Evolutionary conservation across 2,888 invertebrate species (phyloP).

Genomic region (Phlogophora meticulosa): DNA sequence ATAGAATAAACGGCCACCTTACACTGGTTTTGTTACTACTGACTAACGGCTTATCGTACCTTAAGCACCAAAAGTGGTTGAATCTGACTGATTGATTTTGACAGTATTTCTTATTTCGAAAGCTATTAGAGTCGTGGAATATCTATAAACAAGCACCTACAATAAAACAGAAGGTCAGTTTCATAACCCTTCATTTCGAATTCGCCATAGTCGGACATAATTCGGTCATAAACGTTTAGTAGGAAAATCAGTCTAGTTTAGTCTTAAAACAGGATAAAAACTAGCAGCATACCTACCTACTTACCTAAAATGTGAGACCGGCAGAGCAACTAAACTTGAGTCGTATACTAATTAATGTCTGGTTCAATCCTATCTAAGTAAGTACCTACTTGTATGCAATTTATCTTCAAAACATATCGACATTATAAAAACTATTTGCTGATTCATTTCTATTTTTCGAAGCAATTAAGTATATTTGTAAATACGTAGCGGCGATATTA

Average conservation of each 20-base stretch:
- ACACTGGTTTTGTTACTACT: too few species aligned
- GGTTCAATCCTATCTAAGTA: conserved; percentile 1
- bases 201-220: not conserved
- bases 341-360: conserved; percentile 32
- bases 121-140: conserved; percentile 7
- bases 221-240: conserved; percentile 23
- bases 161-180: conserved; percentile 37
- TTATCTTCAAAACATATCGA: conserved; percentile 15
- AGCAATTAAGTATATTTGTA: not conserved
- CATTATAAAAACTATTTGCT: conserved; percentile 5
- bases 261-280: conserved; percentile 40
- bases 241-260: conserved; percentile 26
- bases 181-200: conserved; percentile 32
- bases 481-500: not conserved
- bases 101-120: not conserved
- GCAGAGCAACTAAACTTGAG: conserved; percentile 39
- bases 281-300: conserved; percentile 34
- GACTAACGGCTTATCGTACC: too few species aligned
- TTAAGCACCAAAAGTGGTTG: not conserved
- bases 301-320: conserved; percentile 48
- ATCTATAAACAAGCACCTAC: not conserved
- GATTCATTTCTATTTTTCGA: not conserved
- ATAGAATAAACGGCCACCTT: too few species aligned
- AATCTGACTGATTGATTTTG: not conserved
- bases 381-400: not conserved